Evolutionary conservation across 2,113 vertebrate genomes (phyloP), one percentile per base, ranked within the genome.

Genomic region (Stomatorhinus ivindoensis): DNA sequence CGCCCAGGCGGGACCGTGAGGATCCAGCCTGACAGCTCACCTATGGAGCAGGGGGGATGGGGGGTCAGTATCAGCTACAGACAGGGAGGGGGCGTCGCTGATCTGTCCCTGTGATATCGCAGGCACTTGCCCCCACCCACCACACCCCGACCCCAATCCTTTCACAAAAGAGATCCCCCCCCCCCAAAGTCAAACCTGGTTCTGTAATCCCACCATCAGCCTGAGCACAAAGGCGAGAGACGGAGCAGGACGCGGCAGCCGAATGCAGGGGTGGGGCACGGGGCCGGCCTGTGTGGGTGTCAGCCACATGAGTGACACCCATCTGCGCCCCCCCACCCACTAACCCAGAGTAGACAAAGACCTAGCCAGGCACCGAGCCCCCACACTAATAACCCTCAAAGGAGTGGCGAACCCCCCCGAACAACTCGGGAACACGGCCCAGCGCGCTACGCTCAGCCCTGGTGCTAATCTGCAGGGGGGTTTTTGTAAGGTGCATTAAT

Each of bases 401-500:
- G 65, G 65, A 73, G 27, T 4, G 27, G 65, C 9, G 27, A 44
- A 82, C 80, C 94, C 94, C 94, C 93, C 95, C 96, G 93, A 91
- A 94, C 95, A 93, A 95, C 94, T n/a, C 96, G 95, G 94, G 97
- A 97, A 97, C 97, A 11, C n/a, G 9, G 61, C 8, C 96, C 97
- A 93, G 94, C 94, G 96, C 97, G 97, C 96, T 97, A n/a, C 13
- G 31, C 47, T n/a, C 50, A 17, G 48, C n/a, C 65, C 27, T 84
- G 39, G 39, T 44, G 24, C 42, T n/a, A 55, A 86, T 51, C 44
- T 92, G 96, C 95, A 92, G 95, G 94, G 93, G 95, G 95, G 96
- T 97, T 86, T 86, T 48, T 5, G 96, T 96, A 97, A 96, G 96
- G 96, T 97, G 97, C 96, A 96, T 97, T 97, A 97, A 96, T 96